Percentiles rank a stretch among this genome's conserved stretches.
Evolutionary conservation across 2,113 vertebrate genomes (phyloP).

Genomic region (Catagonus wagneri): DNA sequence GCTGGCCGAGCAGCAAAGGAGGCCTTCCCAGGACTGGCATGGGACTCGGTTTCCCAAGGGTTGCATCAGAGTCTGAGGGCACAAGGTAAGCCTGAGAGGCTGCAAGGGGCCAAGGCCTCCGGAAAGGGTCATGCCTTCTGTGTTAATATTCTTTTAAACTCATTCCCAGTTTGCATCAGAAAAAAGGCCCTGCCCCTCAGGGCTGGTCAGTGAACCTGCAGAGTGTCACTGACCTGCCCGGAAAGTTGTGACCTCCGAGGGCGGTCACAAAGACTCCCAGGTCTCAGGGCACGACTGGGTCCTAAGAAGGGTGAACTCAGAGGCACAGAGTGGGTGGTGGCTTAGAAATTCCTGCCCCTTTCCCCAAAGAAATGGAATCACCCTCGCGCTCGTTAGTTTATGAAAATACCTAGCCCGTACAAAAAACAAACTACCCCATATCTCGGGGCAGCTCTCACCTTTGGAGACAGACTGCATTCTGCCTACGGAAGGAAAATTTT

Average conservation of each 20-base stretch:
- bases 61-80: slow-evolving; percentile 40
- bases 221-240: not conserved
- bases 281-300: not conserved
- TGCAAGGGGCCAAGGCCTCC: not conserved
- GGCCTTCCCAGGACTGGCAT: not conserved
- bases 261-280: no score
- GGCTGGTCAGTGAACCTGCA: not conserved
- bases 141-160: not conserved
- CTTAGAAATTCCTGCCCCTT: no score
- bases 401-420: no score
- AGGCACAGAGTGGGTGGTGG: no score
- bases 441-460: no score
- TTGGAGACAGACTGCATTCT: no score
- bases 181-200: not conserved
- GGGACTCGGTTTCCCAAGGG: slow-evolving; percentile 25
- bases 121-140: slow-evolving; percentile 9
- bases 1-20: not conserved
- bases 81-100: not conserved
- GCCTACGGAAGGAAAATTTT: no score
- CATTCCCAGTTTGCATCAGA: not conserved
- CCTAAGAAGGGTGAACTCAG: not conserved
- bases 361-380: no score
- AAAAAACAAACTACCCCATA: no score
- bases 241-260: not conserved
- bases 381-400: no score